Conservation (phyloP, 2,113 vertebrate species). For the Xiphias gladius region DNA sequence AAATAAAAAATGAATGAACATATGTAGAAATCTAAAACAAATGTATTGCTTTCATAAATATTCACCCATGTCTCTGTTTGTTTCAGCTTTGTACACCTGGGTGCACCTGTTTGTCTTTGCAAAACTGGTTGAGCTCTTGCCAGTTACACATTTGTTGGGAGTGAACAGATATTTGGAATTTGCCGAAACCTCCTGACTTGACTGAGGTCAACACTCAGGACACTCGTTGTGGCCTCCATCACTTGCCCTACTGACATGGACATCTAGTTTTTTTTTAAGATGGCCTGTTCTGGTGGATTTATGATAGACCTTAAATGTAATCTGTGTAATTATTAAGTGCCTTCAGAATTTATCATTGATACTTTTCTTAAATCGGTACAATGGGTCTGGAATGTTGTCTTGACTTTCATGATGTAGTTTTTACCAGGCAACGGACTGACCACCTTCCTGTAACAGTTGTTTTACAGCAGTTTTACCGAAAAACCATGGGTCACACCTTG, state of each 20-base stretch:
- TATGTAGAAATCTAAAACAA: background rate
- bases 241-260: too few relatives aligned
- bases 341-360: background rate
- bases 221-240: background rate
- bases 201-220: background rate
- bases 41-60: background rate
- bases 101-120: background rate
- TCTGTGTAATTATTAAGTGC: too few relatives aligned
- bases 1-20: background rate
- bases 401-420: background rate
- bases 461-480: background rate
- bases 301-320: too few relatives aligned
- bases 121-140: background rate
- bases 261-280: too few relatives aligned
- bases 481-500: background rate
- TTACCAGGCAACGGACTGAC: background rate
- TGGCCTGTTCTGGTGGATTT: too few relatives aligned
- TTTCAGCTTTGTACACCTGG: background rate
- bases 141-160: background rate
- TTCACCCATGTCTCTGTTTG: background rate
- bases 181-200: background rate
- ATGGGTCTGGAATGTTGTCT: background rate
- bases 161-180: background rate
- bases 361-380: too few relatives aligned
- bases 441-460: background rate